These are phyloP conservation scores for Lycocerus yunnanus DNA, from an alignment of 2,888 invertebrate species.

Conservation along the genomic window DNA sequence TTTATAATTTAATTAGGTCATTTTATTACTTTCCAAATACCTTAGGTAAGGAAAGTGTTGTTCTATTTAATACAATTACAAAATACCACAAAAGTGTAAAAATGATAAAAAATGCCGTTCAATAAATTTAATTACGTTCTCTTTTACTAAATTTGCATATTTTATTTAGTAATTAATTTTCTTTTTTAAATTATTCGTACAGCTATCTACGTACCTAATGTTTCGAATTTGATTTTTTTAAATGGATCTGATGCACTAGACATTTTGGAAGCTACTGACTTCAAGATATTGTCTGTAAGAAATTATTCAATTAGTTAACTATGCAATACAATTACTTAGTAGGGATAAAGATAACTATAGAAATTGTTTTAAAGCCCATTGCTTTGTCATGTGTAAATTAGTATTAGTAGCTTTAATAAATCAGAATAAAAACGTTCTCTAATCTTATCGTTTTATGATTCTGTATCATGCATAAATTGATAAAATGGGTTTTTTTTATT, in stretches of 20 bases:
- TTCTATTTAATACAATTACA: too few species aligned
- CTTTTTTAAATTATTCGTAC: not conserved
- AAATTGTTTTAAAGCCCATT: not conserved
- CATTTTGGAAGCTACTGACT: not conserved
- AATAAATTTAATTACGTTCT: not conserved
- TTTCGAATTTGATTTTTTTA: not conserved
- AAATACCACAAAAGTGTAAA: too few species aligned
- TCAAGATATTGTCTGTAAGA: not conserved
- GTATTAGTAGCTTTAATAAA: not conserved
- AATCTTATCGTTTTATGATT: not conserved
- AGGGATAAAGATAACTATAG: not conserved
- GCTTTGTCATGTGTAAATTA: not conserved
- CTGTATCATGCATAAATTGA: not conserved
- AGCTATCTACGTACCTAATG: not conserved
- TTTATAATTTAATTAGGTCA: too few species aligned
- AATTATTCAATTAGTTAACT: not conserved
- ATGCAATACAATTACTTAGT: not conserved
- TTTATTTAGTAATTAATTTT: not conserved
- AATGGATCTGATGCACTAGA: not conserved
- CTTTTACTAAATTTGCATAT: too few species aligned
- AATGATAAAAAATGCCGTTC: not conserved
- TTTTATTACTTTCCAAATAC: too few species aligned
- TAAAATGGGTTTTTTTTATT: not conserved
- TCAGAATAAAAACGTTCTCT: not conserved
- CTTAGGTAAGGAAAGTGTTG: too few species aligned